These are phyloP conservation scores for Metridium senile DNA, from an alignment of 92 coral and sea anemone species.

Conservation along the genomic window DNA sequence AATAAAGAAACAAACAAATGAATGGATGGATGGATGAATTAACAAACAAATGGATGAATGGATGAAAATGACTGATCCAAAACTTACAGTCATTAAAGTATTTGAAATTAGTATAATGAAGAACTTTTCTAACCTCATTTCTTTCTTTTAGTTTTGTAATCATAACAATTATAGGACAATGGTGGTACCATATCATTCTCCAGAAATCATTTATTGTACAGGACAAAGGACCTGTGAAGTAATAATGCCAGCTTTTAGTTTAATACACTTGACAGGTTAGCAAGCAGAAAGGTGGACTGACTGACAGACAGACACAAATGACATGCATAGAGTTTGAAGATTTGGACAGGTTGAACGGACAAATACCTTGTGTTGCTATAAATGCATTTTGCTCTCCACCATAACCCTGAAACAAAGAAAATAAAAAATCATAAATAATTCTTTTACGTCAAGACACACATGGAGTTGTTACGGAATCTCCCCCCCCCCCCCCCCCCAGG, in stretches of 20 bases:
- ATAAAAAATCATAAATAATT: background rate
- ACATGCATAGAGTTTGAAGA: no score
- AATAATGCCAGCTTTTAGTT: background rate
- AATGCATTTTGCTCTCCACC: constrained; percentile 58
- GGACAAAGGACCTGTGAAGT: constrained; percentile 70
- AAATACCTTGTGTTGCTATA: constrained; percentile 79
- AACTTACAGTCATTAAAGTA: no score
- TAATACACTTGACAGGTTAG: background rate
- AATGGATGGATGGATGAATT: background rate
- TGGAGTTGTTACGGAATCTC: background rate
- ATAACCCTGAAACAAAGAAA: constrained; percentile 56
- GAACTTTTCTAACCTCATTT: constrained; percentile 71
- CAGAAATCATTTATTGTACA: constrained; percentile 86
- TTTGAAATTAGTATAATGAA: no score
- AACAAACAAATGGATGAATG: background rate
- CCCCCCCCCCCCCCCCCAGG: no score
- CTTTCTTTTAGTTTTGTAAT: constrained; percentile 90
- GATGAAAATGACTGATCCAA: no score
- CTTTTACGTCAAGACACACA: background rate
- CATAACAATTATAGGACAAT: constrained; percentile 89
- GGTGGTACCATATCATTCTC: constrained; percentile 92
- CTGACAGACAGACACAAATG: no score
- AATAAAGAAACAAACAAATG: background rate
- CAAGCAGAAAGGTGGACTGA: no score
- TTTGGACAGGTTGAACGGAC: background rate